Evolutionary conservation across 1,140 invertebrate species (phyloP).

Genomic region (Reticulitermes speratus): DNA sequence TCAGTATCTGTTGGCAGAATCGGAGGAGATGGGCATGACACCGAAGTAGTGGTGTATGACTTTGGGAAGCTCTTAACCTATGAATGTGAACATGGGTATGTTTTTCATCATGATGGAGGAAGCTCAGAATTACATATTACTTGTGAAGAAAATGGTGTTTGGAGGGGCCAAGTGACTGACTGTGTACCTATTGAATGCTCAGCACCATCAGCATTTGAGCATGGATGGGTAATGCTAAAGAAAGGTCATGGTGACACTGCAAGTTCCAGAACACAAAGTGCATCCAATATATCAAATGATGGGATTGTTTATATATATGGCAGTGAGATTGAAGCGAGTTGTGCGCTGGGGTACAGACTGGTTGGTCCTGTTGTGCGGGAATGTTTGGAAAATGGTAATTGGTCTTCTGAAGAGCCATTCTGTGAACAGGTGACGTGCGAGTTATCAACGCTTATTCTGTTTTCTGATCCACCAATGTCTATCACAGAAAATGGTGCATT

Average conservation of each 20-base stretch:
- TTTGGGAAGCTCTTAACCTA: not conserved
- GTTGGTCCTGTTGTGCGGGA: not conserved
- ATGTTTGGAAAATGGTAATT: conserved; percentile 12
- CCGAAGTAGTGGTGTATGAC: not conserved
- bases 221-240: not conserved
- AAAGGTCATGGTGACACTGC: not conserved
- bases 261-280: not conserved
- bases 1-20: not conserved
- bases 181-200: not conserved
- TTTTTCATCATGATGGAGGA: not conserved
- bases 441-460: not conserved
- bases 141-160: not conserved
- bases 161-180: not conserved
- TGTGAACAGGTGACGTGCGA: conserved; percentile 10
- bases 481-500: not conserved
- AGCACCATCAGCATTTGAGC: not conserved
- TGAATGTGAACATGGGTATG: not conserved
- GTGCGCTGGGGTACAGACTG: conserved; percentile 14
- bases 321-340: not conserved
- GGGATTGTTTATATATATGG: not conserved
- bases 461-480: not conserved
- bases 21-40: not conserved
- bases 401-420: not conserved
- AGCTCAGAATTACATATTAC: not conserved
- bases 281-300: not conserved